Evolutionary conservation across 2,113 vertebrate species (phyloP).

Genomic region (Fulmarus glacialis): DNA sequence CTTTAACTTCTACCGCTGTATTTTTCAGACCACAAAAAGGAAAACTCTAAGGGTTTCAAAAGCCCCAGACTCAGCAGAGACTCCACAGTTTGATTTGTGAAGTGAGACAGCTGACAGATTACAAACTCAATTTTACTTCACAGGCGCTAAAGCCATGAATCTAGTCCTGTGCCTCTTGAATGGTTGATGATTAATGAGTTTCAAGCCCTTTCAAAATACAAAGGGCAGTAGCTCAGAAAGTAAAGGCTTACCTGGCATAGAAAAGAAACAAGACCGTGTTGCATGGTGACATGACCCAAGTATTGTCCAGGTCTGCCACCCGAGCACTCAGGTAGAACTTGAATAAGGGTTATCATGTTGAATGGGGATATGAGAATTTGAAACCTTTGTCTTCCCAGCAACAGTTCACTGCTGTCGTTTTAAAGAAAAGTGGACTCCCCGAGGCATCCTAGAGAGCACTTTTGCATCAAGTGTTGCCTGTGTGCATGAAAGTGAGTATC

Average conservation of each 20-base stretch:
- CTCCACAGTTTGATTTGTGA: slow-evolving; percentile 4
- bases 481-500: neutral
- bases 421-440: neutral
- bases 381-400: neutral
- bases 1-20: neutral
- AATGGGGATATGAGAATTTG: neutral
- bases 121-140: slow-evolving; percentile 25
- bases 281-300: neutral
- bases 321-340: neutral
- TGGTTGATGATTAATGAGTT: neutral
- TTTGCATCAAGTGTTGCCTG: neutral
- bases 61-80: neutral
- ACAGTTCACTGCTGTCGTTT: neutral
- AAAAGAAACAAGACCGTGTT: neutral
- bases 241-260: neutral
- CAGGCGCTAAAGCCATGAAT: neutral
- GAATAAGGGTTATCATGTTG: neutral
- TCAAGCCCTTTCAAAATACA: neutral
- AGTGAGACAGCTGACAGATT: neutral
- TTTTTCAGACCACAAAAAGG: slow-evolving; percentile 20
- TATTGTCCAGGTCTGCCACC: neutral
- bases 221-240: neutral
- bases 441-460: neutral
- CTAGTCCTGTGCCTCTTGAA: neutral
- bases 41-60: slow-evolving; percentile 21